Evolutionary conservation across 2,888 invertebrate genomes (phyloP).

Genomic region (Cyaniris semiargus): DNA sequence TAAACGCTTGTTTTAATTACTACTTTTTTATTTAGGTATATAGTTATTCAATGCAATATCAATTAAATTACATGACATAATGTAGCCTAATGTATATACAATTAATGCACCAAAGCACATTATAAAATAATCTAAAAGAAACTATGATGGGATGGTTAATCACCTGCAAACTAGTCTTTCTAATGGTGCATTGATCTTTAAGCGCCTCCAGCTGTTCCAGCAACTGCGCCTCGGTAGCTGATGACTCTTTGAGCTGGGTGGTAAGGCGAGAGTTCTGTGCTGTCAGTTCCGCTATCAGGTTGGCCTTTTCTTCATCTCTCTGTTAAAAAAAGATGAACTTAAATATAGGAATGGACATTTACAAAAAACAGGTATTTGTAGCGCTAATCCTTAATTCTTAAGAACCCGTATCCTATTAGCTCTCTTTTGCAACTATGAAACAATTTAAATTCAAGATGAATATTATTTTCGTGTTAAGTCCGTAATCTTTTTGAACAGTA

Average conservation of each 20-base stretch:
- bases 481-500: too few species aligned
- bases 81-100: neutral
- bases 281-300: conserved; percentile 89
- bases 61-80: neutral
- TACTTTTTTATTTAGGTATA: neutral
- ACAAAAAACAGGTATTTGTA: too few species aligned
- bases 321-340: conserved; percentile 54
- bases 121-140: conserved; percentile 1
- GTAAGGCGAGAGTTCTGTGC: conserved; percentile 94
- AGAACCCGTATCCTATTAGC: too few species aligned
- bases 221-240: conserved; percentile 89
- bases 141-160: conserved; percentile 22
- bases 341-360: neutral
- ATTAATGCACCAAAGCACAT: neutral
- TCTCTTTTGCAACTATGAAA: too few species aligned
- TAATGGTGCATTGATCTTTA: conserved; percentile 90
- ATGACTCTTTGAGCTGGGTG: conserved; percentile 91
- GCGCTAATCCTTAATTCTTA: too few species aligned
- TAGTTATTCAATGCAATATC: neutral
- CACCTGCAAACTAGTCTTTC: conserved; percentile 87
- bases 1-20: neutral
- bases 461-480: too few species aligned
- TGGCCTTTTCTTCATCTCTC: conserved; percentile 89
- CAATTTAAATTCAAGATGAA: too few species aligned
- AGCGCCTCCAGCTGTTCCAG: conserved; percentile 89